phyloP scores from a whole-genome alignment of 2,113 vertebrate species.

The Fregata magnificens region DNA sequence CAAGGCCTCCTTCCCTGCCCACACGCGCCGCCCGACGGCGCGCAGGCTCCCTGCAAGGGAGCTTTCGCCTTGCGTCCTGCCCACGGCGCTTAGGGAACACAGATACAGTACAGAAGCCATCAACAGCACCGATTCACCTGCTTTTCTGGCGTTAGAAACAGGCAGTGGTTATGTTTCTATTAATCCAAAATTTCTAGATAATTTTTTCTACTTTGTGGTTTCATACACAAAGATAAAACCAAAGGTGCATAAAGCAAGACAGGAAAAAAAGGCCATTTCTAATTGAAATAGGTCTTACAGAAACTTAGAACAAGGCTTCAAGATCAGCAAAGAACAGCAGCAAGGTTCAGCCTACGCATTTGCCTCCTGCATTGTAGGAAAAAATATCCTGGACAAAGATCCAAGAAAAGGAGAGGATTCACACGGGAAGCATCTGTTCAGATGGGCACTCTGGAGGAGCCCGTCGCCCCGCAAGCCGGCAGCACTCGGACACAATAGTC shows the following conservation, averaged over 20 bases:
- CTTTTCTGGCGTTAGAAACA: background rate
- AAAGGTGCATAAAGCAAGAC: background rate
- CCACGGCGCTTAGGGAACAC: background rate
- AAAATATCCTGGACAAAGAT: background rate
- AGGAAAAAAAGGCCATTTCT: background rate
- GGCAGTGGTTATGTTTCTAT: background rate
- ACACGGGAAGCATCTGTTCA: background rate
- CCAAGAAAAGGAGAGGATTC: background rate
- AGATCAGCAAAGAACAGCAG: background rate
- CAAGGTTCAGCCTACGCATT: background rate
- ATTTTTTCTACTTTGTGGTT: background rate
- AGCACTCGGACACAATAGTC: too few species aligned
- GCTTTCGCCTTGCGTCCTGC: too few species aligned
- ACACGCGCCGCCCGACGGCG: background rate
- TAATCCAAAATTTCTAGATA: background rate
- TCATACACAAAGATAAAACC: background rate
- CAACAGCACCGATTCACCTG: background rate
- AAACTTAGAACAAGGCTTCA: background rate
- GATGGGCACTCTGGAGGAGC: background rate
- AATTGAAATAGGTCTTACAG: background rate
- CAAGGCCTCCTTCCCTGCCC: background rate
- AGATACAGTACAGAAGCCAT: background rate
- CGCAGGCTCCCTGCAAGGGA: too few species aligned
- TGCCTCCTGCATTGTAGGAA: background rate
- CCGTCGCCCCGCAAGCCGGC: background rate